Conservation (phyloP, 1,140 invertebrate species). For the Drosophila sechellia region DNA sequence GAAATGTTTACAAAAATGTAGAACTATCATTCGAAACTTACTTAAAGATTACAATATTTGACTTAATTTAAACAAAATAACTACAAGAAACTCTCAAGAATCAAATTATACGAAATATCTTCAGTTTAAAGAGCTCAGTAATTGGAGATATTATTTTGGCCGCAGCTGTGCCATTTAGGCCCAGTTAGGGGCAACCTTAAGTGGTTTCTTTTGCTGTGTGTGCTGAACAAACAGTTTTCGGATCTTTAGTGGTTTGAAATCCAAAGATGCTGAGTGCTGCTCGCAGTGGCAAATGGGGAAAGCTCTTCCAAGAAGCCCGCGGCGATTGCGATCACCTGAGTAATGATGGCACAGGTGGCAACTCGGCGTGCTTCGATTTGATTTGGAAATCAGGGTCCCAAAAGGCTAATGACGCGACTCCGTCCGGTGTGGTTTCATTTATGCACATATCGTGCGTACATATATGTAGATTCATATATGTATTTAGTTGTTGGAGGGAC, state of each 20-base stretch:
- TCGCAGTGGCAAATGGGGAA: conserved; percentile 7
- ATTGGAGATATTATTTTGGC: conserved; percentile 1
- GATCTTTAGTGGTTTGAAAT: neutral
- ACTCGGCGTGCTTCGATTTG: conserved; percentile 12
- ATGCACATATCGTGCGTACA: neutral
- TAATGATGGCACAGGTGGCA: neutral
- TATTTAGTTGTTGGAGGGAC: neutral
- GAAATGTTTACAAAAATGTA: neutral
- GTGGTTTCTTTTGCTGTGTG: conserved; percentile 11
- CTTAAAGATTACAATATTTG: too few species aligned
- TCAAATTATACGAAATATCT: neutral
- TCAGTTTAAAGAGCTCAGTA: neutral
- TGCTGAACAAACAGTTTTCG: conserved; percentile 17
- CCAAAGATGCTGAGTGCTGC: conserved; percentile 2
- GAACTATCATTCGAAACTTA: neutral
- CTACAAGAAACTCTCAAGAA: too few species aligned
- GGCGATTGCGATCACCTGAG: neutral
- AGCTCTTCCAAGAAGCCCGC: conserved; percentile 5
- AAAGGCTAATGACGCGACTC: conserved; percentile 15
- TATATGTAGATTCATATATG: conserved; percentile 1
- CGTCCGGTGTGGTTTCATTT: conserved; percentile 1
- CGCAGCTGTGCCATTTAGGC: conserved; percentile 4
- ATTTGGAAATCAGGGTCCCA: conserved; percentile 33
- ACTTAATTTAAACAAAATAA: too few species aligned
- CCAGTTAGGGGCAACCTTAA: conserved; percentile 9